Evolutionary conservation across 2,888 invertebrate species (phyloP), one percentile per base, ranked within the genome.

Genomic region (Heteromyza rotundicornis): DNA sequence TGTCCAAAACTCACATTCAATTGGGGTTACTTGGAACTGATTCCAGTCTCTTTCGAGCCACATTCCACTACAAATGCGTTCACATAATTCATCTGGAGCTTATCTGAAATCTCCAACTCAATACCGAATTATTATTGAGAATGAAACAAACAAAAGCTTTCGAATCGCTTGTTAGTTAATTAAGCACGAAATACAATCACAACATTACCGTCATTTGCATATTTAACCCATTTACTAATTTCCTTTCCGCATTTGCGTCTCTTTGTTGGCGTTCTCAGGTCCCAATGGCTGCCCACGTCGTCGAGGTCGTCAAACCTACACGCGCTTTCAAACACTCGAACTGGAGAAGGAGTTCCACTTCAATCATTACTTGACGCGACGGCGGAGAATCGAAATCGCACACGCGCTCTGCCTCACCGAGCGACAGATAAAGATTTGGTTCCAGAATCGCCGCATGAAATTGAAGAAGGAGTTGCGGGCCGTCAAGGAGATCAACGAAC

Each of bases 261-360:
- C 8, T 71, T 20, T 20, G 8, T 47, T 47, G 19, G 20, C 14
- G 7, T 70, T 74, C 73, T 74, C 90, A 95, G 96, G 96, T 84
- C 96, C 97, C 61, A 97, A 96, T 82, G 95, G 95, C 65, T 96
- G 95, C 83, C 95, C 96, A 68, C 88, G 96, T 80, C 90, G 96
- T 82, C 89, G 97, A 79, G 97, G 97, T 65, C 88, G 98, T 74
- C 97, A 98, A 86, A 98, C 98, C 17, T 98, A 98, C 88, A 98
- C 97, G 70, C 92, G 97, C 79, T 96, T 97, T 89, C 98, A 98
- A 85, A 98, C 98, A 22, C 87, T 97, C 85, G 97, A 98, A 84
- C 88, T 98, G 85, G 98, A 98, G 85, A 97, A 97, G 85, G 98
- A 98, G 87, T 98, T 98, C 86, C 95, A 97, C 83, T 96, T 96